These are phyloP conservation scores for Petrolisthes manimaculis DNA, from an alignment of 2,888 invertebrate genomes.

Conservation along the genomic window DNA sequence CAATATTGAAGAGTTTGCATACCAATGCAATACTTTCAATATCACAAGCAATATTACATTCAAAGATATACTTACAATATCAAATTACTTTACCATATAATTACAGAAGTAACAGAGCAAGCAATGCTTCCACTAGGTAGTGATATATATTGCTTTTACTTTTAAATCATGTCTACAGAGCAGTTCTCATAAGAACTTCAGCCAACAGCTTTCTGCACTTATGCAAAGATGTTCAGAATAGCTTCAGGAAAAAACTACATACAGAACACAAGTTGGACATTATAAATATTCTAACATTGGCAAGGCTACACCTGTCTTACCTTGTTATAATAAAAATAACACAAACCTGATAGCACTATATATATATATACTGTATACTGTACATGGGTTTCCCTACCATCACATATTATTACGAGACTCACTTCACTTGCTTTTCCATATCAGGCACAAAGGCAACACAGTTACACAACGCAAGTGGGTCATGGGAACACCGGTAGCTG, in stretches of 20 bases:
- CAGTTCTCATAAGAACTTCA: background rate
- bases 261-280: slow-evolving; percentile 51
- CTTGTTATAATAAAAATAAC: slow-evolving; percentile 52
- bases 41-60: too few species aligned
- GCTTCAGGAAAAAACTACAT: slow-evolving; percentile 6
- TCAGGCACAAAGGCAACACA: slow-evolving; percentile 63
- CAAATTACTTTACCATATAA: too few species aligned
- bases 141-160: too few species aligned
- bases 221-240: background rate
- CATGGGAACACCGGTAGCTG: background rate
- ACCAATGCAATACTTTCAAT: too few species aligned
- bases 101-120: too few species aligned
- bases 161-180: too few species aligned
- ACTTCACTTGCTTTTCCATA: slow-evolving; percentile 51
- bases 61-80: too few species aligned
- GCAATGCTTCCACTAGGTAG: too few species aligned
- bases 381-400: slow-evolving; percentile 53
- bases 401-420: slow-evolving; percentile 57
- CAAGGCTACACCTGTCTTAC: slow-evolving; percentile 53
- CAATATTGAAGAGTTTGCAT: too few species aligned
- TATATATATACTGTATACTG: slow-evolving; percentile 42
- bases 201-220: background rate
- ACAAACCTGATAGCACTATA: slow-evolving; percentile 45
- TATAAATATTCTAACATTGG: slow-evolving; percentile 46
- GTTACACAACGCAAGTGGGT: slow-evolving; percentile 23